A percentile compares a stretch with the other conserved stretches of the same genome.
These are phyloP conservation scores for Bombus sibiricus DNA, from an alignment of 1,140 invertebrate genomes.

Conservation along the genomic window DNA sequence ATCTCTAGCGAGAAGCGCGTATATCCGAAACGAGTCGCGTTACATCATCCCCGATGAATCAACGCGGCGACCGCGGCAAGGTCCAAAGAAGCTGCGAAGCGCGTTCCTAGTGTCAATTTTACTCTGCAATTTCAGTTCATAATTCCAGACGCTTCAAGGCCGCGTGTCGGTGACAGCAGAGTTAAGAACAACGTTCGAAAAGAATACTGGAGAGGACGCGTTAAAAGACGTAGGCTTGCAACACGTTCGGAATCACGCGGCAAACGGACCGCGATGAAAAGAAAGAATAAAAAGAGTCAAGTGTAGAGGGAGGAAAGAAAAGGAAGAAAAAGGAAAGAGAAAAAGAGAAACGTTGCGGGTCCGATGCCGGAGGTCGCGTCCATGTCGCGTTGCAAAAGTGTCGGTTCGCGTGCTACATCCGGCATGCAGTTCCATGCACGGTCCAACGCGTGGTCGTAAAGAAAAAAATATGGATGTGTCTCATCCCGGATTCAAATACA, in stretches of 20 bases:
- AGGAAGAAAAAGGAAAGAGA: neutral
- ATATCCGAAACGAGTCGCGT: conserved; percentile 33
- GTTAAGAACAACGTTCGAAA: neutral
- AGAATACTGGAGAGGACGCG: neutral
- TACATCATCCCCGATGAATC: conserved; percentile 9
- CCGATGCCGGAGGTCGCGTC: conserved; percentile 54
- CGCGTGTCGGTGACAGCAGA: neutral
- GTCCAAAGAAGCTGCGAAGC: neutral
- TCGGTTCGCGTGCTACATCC: conserved; percentile 63
- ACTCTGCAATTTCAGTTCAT: neutral
- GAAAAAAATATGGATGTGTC: conserved; percentile 73
- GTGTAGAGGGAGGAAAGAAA: neutral
- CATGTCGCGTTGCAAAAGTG: conserved; percentile 63
- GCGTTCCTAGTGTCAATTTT: neutral
- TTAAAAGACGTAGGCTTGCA: neutral
- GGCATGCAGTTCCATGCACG: conserved; percentile 62
- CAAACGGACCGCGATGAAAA: neutral
- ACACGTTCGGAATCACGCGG: neutral
- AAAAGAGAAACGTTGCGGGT: neutral
- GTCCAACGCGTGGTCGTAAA: conserved; percentile 69
- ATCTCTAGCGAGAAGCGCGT: neutral
- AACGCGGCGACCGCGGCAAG: neutral
- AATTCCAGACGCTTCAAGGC: neutral
- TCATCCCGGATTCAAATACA: conserved; percentile 77
- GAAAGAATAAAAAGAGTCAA: neutral